Evolutionary conservation across 1,140 invertebrate genomes (phyloP), one percentile per base, ranked within the genome.

Genomic region (Conus betulinus): DNA sequence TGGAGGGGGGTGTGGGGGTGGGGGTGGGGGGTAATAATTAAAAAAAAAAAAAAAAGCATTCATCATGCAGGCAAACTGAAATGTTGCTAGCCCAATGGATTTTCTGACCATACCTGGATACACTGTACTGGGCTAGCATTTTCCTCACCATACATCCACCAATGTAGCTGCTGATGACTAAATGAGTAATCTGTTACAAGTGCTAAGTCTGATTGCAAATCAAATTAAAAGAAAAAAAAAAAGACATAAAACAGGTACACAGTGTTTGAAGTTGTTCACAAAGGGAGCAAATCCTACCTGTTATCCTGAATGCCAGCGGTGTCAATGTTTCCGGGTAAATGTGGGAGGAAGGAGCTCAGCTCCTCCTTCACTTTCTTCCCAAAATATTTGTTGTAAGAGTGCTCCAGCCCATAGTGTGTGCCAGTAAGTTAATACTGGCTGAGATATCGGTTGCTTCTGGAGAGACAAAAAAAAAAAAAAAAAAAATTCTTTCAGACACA

Each of bases 341-440:
- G 98, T 60, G 98, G 98, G 86, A 99, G 96, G 95, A 99, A 99
- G 23, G 98, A 98, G 67, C 98, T 99, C 81, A 99, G 95, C 88
- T 98, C 98, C 95, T 99, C 98, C 94, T 99, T 99, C 8, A 99
- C 96, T 92, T 95, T 99, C 94, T 99, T 98, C n/a, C 98, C 98
- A 96, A 98, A 99, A 95, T 99, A 99, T 96, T 99, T 99, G 96
- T 97, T 99, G 95, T 99, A 99, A 39, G 98, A 98, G 96, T 99
- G 98, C 96, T 99, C 98, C 78, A 99, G 96, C 87, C 98, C 98
- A 97, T 99, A 98, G 96, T 98, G 97, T n/a, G n/a, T 91, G 97
- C 97, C 97, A 99, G 99, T 95, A 99, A 97, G 96, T 99, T 99
- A 91, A 98, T 99, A 93, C 98, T 98, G 89, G 98, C 99, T 84